These are phyloP conservation scores for Muscicapa adusta DNA, from an alignment of 2,113 vertebrate species.

Conservation along the genomic window DNA sequence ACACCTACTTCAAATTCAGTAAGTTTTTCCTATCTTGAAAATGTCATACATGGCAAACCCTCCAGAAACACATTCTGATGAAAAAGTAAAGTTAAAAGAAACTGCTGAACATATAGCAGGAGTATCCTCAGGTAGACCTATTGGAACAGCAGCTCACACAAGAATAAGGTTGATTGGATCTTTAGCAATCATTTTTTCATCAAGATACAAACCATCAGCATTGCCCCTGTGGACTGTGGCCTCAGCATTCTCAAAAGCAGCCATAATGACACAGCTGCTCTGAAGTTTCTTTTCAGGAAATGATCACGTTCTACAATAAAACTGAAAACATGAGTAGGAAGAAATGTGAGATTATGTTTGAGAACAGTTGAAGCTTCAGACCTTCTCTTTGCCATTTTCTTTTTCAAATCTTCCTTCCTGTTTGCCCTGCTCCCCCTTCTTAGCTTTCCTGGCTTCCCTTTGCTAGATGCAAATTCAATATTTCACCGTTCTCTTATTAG, in stretches of 20 bases:
- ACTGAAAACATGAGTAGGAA: rapidly evolving
- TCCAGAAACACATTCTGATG: not conserved
- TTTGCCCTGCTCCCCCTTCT: not conserved
- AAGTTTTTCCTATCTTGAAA: not conserved
- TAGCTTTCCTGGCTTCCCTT: not conserved
- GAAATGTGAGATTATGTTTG: not conserved
- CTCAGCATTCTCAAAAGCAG: not conserved
- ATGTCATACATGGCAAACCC: not conserved
- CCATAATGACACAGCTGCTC: not conserved
- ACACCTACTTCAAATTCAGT: not conserved
- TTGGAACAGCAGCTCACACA: not conserved
- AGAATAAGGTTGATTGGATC: not conserved
- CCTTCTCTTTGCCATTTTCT: not conserved
- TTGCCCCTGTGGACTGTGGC: not conserved
- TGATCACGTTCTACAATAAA: not conserved
- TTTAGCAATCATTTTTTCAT: not conserved
- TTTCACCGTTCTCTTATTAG: not conserved
- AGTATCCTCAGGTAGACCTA: not conserved
- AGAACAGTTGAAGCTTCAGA: not conserved
- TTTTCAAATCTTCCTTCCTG: not conserved
- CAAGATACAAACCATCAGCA: not conserved
- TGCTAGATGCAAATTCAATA: not conserved
- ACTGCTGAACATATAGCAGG: not conserved
- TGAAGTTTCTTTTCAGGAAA: not conserved
- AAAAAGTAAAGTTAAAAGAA: not conserved